These are phyloP conservation scores for Saguinus imperator DNA, from an alignment of 2,113 vertebrate species.

Conservation along the genomic window DNA sequence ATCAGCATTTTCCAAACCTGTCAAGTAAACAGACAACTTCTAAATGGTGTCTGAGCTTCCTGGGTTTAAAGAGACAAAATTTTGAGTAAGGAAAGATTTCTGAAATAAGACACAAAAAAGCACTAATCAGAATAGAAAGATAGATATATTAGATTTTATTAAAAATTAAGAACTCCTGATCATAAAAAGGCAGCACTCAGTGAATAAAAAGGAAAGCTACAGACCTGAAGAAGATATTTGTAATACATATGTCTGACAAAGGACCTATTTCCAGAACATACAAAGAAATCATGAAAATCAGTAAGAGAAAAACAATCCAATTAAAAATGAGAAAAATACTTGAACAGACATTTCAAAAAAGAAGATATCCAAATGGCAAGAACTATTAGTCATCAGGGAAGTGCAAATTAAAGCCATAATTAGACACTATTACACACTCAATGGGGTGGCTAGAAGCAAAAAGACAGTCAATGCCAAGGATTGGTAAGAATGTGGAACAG, in stretches of 20 bases:
- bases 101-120: not conserved
- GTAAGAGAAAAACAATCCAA: not conserved
- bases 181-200: not conserved
- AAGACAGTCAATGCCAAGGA: not conserved
- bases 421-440: not conserved
- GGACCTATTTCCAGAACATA: not conserved
- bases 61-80: conserved; percentile 32
- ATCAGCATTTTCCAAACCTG: not conserved
- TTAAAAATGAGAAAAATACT: conserved; percentile 26
- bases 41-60: not conserved
- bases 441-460: conserved; percentile 18
- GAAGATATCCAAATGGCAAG: conserved; percentile 14
- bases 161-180: not conserved
- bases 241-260: not conserved
- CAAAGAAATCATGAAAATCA: not conserved
- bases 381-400: conserved; percentile 11
- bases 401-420: conserved; percentile 46
- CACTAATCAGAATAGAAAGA: not conserved
- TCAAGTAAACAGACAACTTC: not conserved
- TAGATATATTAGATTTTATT: not conserved
- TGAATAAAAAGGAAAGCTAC: conserved; percentile 36
- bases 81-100: not conserved
- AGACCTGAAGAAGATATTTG: not conserved
- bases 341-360: conserved; percentile 40
- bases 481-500: not conserved